These are phyloP conservation scores for Phasianus colchicus DNA, from an alignment of 2,113 vertebrate genomes.

Conservation along the genomic window DNA sequence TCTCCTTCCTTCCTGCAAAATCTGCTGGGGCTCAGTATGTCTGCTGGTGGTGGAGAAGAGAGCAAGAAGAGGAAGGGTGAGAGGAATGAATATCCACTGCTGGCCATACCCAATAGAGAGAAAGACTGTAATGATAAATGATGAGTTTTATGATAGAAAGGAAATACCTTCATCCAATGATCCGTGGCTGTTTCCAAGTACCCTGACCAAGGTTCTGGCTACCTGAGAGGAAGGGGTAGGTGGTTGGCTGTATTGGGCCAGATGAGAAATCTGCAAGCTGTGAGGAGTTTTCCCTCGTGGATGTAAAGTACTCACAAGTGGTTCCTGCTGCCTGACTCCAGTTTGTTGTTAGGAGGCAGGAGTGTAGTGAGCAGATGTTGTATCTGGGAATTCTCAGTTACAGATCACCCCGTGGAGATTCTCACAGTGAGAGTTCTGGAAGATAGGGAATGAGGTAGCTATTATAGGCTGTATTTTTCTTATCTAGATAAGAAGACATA, in stretches of 20 bases:
- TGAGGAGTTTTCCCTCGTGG: conserved; percentile 44
- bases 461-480: background rate
- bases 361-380: conserved; percentile 24
- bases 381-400: conserved; percentile 62
- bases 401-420: conserved; percentile 4
- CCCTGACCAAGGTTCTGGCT: conserved; percentile 3
- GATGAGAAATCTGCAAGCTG: conserved; percentile 28
- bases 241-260: background rate
- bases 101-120: background rate
- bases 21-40: background rate
- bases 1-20: conserved; percentile 14
- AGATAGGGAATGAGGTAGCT: background rate
- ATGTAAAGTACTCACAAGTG: conserved; percentile 47
- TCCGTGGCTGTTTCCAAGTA: background rate
- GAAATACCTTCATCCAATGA: conserved; percentile 50
- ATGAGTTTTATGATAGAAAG: conserved; percentile 35
- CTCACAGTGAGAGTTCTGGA: background rate
- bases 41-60: background rate
- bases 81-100: background rate
- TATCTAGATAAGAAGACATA: background rate
- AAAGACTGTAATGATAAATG: conserved; percentile 14
- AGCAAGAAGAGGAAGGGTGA: background rate
- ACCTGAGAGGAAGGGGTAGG: background rate
- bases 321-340: conserved; percentile 30
- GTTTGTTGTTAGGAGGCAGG: background rate